phyloP scores from a whole-genome alignment of 1,140 invertebrate species.

The Habropoda laboriosa region DNA sequence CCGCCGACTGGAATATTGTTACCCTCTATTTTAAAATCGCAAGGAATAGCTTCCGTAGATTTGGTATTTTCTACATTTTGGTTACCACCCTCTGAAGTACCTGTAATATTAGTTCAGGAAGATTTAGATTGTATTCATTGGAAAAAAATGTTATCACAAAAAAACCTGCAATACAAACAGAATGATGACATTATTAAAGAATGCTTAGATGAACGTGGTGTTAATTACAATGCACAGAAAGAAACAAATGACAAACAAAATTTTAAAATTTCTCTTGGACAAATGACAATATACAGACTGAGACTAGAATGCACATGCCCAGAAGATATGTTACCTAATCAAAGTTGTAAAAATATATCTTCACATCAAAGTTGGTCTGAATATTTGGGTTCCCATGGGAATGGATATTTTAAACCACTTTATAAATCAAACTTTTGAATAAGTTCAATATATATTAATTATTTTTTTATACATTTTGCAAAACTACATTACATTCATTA shows the following conservation, averaged over 20 bases:
- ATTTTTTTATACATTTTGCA: neutral
- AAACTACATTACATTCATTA: neutral
- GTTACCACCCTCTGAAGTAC: conserved; percentile 78
- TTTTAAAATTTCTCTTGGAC: conserved; percentile 78
- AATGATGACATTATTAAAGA: conserved; percentile 70
- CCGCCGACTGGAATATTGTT: conserved; percentile 77
- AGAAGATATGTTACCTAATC: conserved; percentile 77
- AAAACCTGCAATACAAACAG: conserved; percentile 65
- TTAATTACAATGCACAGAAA: conserved; percentile 75
- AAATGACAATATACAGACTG: conserved; percentile 83
- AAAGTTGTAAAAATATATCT: conserved; percentile 81
- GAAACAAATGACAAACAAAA: conserved; percentile 79
- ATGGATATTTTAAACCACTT: conserved; percentile 79
- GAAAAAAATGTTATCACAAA: conserved; percentile 70
- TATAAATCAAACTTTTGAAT: conserved; percentile 50
- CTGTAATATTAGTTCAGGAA: conserved; percentile 77
- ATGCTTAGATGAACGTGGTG: conserved; percentile 79
- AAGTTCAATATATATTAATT: neutral
- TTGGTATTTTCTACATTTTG: conserved; percentile 83
- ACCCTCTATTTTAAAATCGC: conserved; percentile 72
- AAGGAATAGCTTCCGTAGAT: conserved; percentile 78
- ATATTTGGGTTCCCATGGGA: conserved; percentile 80
- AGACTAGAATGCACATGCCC: conserved; percentile 82
- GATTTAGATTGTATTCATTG: conserved; percentile 81
- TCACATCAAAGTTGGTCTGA: conserved; percentile 81